These are phyloP conservation scores for Galaxea fascicularis DNA, from an alignment of 92 coral and sea anemone species.

Conservation along the genomic window DNA sequence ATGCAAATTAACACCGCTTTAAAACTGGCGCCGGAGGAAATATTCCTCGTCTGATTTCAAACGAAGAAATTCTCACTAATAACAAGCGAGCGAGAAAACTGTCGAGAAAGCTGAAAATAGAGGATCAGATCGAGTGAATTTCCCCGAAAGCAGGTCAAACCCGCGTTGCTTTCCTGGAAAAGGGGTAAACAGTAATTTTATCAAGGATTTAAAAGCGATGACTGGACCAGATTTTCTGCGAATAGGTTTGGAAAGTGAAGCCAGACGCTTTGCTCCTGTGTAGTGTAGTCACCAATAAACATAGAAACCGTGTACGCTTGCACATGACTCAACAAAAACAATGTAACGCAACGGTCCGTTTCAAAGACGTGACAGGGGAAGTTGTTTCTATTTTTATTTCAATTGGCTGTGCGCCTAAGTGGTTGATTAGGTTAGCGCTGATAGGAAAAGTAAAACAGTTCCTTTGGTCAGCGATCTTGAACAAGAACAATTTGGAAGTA, in stretches of 20 bases:
- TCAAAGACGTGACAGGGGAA: constrained; percentile 7
- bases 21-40: neutral
- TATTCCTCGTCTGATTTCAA: neutral
- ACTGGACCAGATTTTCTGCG: neutral
- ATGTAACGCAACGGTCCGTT: constrained; percentile 16
- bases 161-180: constrained; percentile 12
- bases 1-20: constrained; percentile 15
- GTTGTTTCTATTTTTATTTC: constrained; percentile 40
- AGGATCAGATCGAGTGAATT: neutral
- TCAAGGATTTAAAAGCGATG: neutral
- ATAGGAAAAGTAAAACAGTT: neutral
- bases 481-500: no score
- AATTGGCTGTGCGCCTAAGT: neutral
- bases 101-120: neutral
- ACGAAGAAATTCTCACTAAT: neutral
- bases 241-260: constrained; percentile 33
- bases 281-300: constrained; percentile 44
- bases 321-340: constrained; percentile 4
- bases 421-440: neutral
- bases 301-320: constrained; percentile 23
- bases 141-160: neutral
- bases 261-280: neutral
- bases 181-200: constrained; percentile 14
- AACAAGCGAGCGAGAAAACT: neutral
- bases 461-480: no score